phyloP scores from a whole-genome alignment of 2,797 vertebrate species.

The Malacoraja senta region DNA sequence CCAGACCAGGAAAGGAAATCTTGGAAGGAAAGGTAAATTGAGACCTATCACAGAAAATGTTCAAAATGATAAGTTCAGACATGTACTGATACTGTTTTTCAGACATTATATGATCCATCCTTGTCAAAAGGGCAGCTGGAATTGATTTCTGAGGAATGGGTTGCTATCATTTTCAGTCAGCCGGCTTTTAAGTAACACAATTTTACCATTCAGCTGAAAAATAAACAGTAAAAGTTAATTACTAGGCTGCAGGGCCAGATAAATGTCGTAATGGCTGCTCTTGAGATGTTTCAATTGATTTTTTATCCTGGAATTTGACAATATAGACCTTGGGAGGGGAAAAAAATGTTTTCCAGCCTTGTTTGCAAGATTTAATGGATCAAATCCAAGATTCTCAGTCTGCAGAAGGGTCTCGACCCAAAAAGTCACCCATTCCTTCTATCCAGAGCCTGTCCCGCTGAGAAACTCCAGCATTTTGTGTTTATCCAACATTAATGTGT shows the following conservation, averaged over 20 bases:
- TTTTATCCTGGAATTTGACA: background rate
- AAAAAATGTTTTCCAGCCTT: background rate
- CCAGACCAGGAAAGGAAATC: background rate
- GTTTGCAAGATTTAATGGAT: background rate
- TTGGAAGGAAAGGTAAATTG: background rate
- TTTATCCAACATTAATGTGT: too few relatives aligned
- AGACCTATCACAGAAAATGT: background rate
- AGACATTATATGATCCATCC: background rate
- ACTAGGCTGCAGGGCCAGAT: conserved; percentile 18
- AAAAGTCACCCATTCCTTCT: too few relatives aligned
- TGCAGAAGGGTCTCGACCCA: too few relatives aligned
- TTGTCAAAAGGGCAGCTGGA: conserved; percentile 12
- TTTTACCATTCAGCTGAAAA: background rate
- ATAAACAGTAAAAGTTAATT: background rate
- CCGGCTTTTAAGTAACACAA: background rate
- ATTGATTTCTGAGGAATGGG: conserved; percentile 13
- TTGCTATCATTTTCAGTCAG: background rate
- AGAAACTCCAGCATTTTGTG: too few relatives aligned
- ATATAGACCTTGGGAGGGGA: background rate
- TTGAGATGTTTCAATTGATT: conserved; percentile 1
- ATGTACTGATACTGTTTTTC: background rate
- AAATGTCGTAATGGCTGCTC: background rate
- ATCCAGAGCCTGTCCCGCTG: too few relatives aligned
- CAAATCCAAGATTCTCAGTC: background rate
- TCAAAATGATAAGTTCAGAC: background rate